Base-by-base conservation (phyloP, 2,797 vertebrate species). In the Clarias pachynema region DNA sequence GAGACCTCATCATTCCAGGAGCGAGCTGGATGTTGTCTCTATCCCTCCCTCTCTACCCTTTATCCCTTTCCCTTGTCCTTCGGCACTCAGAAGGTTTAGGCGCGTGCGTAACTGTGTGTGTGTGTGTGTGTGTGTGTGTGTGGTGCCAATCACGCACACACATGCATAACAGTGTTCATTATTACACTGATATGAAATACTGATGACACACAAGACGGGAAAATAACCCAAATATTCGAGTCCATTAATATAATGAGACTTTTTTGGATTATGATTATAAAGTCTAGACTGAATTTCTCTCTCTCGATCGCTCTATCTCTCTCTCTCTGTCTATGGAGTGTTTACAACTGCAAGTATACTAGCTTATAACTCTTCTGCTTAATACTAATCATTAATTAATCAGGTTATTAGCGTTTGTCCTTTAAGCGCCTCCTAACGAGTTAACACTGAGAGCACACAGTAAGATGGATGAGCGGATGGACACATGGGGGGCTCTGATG, bases 1-100 rank as follows among this genome's bases (percentile, higher is more conserved):
- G 97, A 94, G 97, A 99, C 96, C 96, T 93, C 95, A 97, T 97
- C 96, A 94, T 96, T 94, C 92, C 90, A 88, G 93, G 96, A 93
- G 87, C 91, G 97, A 91, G 94, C 95, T 94, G 94, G 95, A 97
- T 93, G 95, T 94, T 79, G 59, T 79, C 59, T 79, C 8, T 62
- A 26, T 26, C 59, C 37, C 24, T 53, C 26, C 16, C 81, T 83
- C 69, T 73, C n/a, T 44, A 18, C 31, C 24, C 34, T 70, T 34
- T 82, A 59, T 82, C 15, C 31, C 49, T 16, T 40, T 60, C 26
- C 14, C 49, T 16, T 60, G 56, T 40, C 57, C 66, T 82, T 60
- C 1, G 24, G 56, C 1, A 26, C 29, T 26, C 44, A 5, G 6
- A 56, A 66, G 53, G 15, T 49, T 62, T 29, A 57, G 18, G 74